Evolutionary conservation across 2,888 invertebrate species (phyloP), one percentile per base, ranked within the genome.

Genomic region (Mayetiola destructor): DNA sequence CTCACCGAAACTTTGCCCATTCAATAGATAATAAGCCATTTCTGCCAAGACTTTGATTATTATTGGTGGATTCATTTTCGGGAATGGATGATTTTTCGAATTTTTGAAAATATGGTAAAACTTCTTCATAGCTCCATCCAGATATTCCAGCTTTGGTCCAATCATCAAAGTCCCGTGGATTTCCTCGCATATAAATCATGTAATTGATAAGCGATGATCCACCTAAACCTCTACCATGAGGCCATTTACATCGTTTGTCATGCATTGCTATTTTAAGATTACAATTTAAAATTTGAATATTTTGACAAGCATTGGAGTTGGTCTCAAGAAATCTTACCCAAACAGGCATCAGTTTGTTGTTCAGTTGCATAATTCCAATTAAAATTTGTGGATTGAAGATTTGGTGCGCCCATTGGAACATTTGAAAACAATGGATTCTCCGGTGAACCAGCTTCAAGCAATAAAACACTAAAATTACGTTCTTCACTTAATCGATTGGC

Each of bases 401-500:
- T 72, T 20, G 76, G 72, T 10, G 76, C 77, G 2, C 78, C 61
- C 1, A 73, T 67, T 0, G 80, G 79, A 3, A 80, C 70, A 59
- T 79, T 77, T 14, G 75, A 74, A 1, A 79, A 63, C 23, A 76
- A 62, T 3, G 56, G 52, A 66, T 73, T 75, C 64, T 77, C 77
- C 6, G 76, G 71, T 48, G 69, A 72, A 9, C 70, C 70, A 12
- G 68, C 69, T 61, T 70, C 70, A n/a, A 70, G 60, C 10, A 70
- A 40, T 53, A 61, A 71, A 0, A 85, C 77, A 54, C 73, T 79
- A 77, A 77, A 77, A 32, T 78, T 67, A 1, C 70, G 67, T 58
- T 76, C 78, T 68, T 85, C 84, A 0, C 82, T 76, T 0, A 87
- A 72, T 1, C 87, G 75, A 62, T 83, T 79, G 0, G 86, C 85